Conservation (phyloP, 2,888 invertebrate species). For the Ormia ochracea region DNA sequence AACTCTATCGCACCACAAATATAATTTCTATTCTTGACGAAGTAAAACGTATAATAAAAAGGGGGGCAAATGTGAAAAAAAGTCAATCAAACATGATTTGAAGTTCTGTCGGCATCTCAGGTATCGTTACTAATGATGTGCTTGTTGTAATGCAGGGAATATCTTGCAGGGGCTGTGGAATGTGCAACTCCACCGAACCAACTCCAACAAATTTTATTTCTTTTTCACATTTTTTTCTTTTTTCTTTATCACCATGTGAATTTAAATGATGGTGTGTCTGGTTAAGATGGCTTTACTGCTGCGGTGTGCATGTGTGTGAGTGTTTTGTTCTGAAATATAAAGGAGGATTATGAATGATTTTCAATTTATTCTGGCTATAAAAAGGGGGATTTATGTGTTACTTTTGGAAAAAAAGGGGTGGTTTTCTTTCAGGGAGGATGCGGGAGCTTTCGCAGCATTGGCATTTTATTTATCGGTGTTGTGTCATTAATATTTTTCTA, state of each 20-base stretch:
- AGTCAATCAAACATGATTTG: constrained; percentile 9
- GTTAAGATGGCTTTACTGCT: constrained; percentile 39
- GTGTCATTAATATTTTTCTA: constrained; percentile 18
- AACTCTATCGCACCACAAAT: not conserved
- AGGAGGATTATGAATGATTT: constrained; percentile 48
- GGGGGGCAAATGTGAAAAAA: not conserved
- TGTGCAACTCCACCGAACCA: not conserved
- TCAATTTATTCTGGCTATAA: not conserved
- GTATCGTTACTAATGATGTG: constrained; percentile 47
- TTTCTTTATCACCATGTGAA: constrained; percentile 16
- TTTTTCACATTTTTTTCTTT: constrained; percentile 1
- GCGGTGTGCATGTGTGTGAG: not conserved
- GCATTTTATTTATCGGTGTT: constrained; percentile 26
- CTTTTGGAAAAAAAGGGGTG: constrained; percentile 3
- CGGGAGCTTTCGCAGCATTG: constrained; percentile 10
- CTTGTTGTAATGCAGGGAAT: not conserved
- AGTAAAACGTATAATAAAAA: not conserved
- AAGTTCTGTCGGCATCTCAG: constrained; percentile 1
- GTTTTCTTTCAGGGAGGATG: not conserved
- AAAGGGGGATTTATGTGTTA: not conserved
- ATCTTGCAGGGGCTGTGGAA: not conserved
- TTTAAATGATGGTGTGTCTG: constrained; percentile 47
- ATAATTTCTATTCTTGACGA: not conserved
- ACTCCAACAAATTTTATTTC: not conserved
- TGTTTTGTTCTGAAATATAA: constrained; percentile 9